phyloP scores from a whole-genome alignment of 1,140 invertebrate species.

The Melipona quadrifasciata region DNA sequence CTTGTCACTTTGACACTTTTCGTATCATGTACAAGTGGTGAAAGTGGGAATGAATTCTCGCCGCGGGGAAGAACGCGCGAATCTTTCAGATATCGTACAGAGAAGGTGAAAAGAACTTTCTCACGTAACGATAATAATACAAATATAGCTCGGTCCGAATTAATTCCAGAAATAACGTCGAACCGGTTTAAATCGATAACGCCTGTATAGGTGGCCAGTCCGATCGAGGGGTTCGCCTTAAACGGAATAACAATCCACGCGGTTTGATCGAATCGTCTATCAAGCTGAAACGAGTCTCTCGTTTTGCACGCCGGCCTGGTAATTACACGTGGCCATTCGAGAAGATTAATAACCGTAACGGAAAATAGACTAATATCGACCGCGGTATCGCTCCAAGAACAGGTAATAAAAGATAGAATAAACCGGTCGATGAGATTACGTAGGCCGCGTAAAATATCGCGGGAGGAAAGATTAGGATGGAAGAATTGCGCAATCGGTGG shows the following conservation, averaged over 20 bases:
- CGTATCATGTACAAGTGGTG: too few relatives aligned
- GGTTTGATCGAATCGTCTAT: background rate
- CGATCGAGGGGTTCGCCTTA: background rate
- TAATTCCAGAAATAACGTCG: background rate
- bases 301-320: background rate
- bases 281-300: constrained; percentile 3
- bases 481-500: background rate
- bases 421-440: constrained; percentile 17
- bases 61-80: too few relatives aligned
- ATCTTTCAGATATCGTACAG: too few relatives aligned
- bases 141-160: background rate
- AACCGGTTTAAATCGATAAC: background rate
- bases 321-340: constrained; percentile 30
- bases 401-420: constrained; percentile 35
- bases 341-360: constrained; percentile 37
- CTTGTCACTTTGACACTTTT: too few relatives aligned
- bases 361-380: constrained; percentile 31
- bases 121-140: too few relatives aligned
- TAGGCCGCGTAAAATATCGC: constrained; percentile 17
- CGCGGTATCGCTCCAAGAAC: constrained; percentile 19
- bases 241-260: background rate
- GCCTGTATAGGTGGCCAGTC: background rate
- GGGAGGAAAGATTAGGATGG: background rate
- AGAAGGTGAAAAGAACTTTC: background rate
- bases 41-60: too few relatives aligned